Conservation (phyloP, 2,797 vertebrate species). For the Garrulus glandarius region DNA sequence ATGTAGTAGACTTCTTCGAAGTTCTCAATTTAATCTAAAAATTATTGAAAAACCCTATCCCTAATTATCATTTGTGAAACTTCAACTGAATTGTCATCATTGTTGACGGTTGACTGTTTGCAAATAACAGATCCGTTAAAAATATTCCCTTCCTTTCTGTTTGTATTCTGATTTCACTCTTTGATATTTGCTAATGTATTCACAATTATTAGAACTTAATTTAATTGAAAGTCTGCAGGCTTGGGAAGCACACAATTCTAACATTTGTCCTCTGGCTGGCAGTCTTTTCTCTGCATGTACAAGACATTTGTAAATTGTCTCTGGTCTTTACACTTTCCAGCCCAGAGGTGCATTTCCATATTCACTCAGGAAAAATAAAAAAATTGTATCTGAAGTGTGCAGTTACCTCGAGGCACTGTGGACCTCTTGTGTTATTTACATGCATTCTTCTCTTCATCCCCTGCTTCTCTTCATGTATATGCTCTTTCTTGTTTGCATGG, state of each 20-base stretch:
- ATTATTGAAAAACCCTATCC: background rate
- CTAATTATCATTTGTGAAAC: background rate
- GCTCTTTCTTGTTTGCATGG: background rate
- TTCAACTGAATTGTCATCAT: background rate
- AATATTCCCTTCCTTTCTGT: background rate
- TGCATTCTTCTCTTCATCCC: background rate
- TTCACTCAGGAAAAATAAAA: background rate
- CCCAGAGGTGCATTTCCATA: background rate
- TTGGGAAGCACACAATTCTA: background rate
- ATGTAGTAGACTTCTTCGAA: background rate
- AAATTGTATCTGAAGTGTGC: background rate
- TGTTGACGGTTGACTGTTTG: background rate
- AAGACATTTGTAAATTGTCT: background rate
- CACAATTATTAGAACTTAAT: slow-evolving; percentile 32
- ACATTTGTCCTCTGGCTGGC: background rate
- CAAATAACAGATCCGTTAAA: background rate
- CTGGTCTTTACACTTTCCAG: background rate
- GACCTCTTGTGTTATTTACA: background rate
- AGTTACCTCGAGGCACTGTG: background rate
- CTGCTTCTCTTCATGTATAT: background rate
- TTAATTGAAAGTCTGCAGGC: slow-evolving; percentile 16
- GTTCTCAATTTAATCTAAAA: background rate
- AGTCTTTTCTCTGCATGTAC: background rate
- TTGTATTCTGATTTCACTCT: background rate
- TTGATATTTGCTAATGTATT: slow-evolving; percentile 48